Evolutionary conservation across 2,113 vertebrate species (phyloP).

Genomic region (Rallus limicola): DNA sequence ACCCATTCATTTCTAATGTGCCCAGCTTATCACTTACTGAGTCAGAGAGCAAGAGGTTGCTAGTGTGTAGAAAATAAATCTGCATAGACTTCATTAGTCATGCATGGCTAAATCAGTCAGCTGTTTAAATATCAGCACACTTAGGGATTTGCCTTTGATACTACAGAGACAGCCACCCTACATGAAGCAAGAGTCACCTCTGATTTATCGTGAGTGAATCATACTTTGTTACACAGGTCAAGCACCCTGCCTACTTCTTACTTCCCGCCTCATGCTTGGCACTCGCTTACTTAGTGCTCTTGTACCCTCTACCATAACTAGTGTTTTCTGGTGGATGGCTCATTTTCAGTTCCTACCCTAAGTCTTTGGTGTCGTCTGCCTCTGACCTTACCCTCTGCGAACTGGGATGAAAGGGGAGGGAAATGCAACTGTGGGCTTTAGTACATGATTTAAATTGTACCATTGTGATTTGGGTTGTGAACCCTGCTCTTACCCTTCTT

Average conservation of each 20-base stretch:
- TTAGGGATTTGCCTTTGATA: slow-evolving; percentile 47
- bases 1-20: slow-evolving; percentile 50
- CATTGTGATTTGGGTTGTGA: not conserved
- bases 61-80: slow-evolving; percentile 66
- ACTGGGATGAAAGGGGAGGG: not conserved
- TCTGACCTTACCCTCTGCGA: not conserved
- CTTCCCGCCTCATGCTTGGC: not conserved
- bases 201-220: slow-evolving; percentile 42
- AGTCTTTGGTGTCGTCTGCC: not conserved
- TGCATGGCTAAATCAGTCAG: slow-evolving; percentile 46
- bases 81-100: slow-evolving; percentile 65
- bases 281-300: not conserved
- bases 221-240: not conserved
- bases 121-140: slow-evolving; percentile 40
- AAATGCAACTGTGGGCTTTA: not conserved
- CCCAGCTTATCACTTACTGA: slow-evolving; percentile 60
- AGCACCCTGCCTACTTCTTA: not conserved
- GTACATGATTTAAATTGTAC: not conserved
- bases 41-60: slow-evolving; percentile 48
- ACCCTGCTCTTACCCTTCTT: not conserved
- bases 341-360: not conserved
- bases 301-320: not conserved
- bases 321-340: not conserved
- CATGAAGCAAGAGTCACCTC: slow-evolving; percentile 26
- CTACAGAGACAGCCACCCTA: not conserved